Evolutionary conservation across 2,888 invertebrate species (phyloP).

Genomic region (Digitonthophagus gazella): DNA sequence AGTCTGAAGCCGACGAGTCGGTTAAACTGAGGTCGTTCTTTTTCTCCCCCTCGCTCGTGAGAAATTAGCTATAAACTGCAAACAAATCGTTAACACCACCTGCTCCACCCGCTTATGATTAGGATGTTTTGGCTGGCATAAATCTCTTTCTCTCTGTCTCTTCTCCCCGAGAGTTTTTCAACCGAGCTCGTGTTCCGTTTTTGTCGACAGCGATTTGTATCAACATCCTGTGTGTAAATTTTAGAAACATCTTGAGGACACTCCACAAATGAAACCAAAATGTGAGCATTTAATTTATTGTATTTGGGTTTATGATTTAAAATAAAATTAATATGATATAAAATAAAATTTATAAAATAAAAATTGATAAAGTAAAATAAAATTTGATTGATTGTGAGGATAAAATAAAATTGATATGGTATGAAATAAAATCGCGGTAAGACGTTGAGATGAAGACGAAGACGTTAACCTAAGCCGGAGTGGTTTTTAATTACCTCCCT

Average conservation of each 20-base stretch:
- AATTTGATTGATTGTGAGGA: too few relatives aligned
- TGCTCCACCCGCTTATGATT: constrained; percentile 29
- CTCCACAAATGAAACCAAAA: too few relatives aligned
- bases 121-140: constrained; percentile 33
- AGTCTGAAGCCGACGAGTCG: not conserved
- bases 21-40: not conserved
- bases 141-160: constrained; percentile 18
- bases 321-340: constrained; percentile 19
- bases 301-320: too few relatives aligned
- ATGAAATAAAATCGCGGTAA: too few relatives aligned
- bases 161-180: not conserved
- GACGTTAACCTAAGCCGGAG: constrained; percentile 12
- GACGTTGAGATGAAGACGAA: too few relatives aligned
- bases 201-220: not conserved
- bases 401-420: too few relatives aligned
- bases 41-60: constrained; percentile 3
- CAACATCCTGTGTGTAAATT: not conserved
- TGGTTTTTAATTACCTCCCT: constrained; percentile 18
- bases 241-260: constrained; percentile 1
- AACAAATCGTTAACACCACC: constrained; percentile 34
- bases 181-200: not conserved
- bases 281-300: too few relatives aligned
- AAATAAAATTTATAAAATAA: too few relatives aligned
- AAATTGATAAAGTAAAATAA: too few relatives aligned
- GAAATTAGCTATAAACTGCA: constrained; percentile 27